Evolutionary conservation across 2,888 invertebrate species (phyloP), one percentile per base, ranked within the genome.

Genomic region (Scrobipalpa atriplicella): DNA sequence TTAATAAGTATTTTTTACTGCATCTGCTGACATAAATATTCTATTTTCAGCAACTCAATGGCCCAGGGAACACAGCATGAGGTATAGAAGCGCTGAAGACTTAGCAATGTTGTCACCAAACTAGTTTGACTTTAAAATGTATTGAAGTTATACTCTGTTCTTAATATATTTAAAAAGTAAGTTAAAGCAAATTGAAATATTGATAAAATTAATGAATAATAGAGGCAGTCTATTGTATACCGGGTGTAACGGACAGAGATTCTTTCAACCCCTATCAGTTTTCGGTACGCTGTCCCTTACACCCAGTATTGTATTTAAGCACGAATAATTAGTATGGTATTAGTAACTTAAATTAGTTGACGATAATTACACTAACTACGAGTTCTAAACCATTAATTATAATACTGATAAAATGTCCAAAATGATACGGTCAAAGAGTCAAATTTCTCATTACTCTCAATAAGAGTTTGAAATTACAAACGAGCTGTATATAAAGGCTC

Each of bases 41-140:
- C 58, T 65, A n/a, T 65, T 68, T 80, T 19, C 84, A 93, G 93
- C 93, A 66, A 93, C 93, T 21, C 92, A 93, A 76, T 93, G 93
- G 93, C 93, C 93, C n/a, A 83, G 88, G 71, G 93, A 93, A 64
- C 93, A 92, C 79, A 91, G 78, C 76, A 82, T 90, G 81, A 79
- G 92, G 39, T 93, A 93, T 80, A 81, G 93, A 75, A 93, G 90
- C 79, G 84, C 89, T 64, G 92, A 93, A 67, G 93, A 92, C 38
- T 71, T 90, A 54, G 86, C 89, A 6, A 81, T 88, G 85, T 73
- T 89, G 65, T 82, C 88, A 19, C 69, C 69, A 19, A 69, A 69
- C 64, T 69, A 69, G 65, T 16, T 16, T 47, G 47, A n/a, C 47
- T 5, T 29, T 29, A 29, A 29, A 47, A 47, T n/a, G n/a, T 47